These are phyloP conservation scores for Bradypodion pumilum DNA, from an alignment of 2,797 vertebrate genomes.

Conservation along the genomic window DNA sequence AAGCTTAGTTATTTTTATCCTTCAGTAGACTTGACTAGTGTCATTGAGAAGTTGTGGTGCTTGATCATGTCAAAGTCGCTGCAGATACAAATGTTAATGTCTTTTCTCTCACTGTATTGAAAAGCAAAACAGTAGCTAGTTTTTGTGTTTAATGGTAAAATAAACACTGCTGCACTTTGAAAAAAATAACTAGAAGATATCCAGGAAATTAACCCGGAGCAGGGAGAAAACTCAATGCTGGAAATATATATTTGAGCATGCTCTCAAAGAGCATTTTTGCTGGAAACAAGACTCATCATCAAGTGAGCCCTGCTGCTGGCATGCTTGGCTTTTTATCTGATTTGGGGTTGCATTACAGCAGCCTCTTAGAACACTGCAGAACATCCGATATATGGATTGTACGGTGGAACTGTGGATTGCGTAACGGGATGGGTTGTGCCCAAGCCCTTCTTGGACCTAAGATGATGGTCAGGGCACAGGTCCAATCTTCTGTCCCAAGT, in stretches of 20 bases:
- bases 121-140: neutral
- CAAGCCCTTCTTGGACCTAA: neutral
- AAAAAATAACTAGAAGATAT: neutral
- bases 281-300: slow-evolving; percentile 9
- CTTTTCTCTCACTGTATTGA: neutral
- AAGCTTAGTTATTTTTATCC: slow-evolving; percentile 25
- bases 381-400: neutral
- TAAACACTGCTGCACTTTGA: neutral
- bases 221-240: neutral
- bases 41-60: slow-evolving; percentile 25
- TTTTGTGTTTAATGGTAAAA: slow-evolving; percentile 9
- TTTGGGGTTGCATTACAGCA: neutral
- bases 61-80: slow-evolving; percentile 16
- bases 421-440: too few relatives aligned
- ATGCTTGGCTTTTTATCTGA: neutral
- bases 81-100: slow-evolving; percentile 6
- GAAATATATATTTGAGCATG: neutral
- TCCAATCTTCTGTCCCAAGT: slow-evolving; percentile 4
- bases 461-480: neutral
- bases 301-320: neutral
- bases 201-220: neutral
- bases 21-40: slow-evolving; percentile 16
- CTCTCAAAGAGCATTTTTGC: slow-evolving; percentile 43
- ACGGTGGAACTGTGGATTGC: too few relatives aligned
- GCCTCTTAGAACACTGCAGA: neutral